Percentiles rank a stretch among this genome's conserved stretches.
Conservation (phyloP, 2,797 vertebrate species). For the Gymnoscopelus microlampas region DNA sequence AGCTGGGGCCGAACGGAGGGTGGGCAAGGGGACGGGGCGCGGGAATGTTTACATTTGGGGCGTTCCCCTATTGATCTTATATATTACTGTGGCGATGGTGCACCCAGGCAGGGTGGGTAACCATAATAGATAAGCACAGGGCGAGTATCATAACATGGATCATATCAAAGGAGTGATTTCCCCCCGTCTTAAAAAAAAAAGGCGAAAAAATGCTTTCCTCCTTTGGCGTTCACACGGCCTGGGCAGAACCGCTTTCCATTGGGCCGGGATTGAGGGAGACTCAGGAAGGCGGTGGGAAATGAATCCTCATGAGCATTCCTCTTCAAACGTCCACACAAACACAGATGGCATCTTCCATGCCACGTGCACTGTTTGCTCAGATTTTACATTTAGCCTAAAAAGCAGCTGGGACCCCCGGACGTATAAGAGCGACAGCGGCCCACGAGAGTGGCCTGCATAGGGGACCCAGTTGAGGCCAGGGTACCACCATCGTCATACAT, state of each 20-base stretch:
- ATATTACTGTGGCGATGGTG: conserved; percentile 53
- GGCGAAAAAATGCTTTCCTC: background rate
- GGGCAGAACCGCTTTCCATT: conserved; percentile 11
- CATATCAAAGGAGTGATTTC: conserved; percentile 55
- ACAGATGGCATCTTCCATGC: conserved; percentile 47
- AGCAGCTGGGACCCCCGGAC: conserved; percentile 18
- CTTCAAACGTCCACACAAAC: conserved; percentile 44
- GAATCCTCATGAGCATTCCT: conserved; percentile 20
- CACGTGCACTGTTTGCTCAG: conserved; percentile 34
- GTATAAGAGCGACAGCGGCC: conserved; percentile 26
- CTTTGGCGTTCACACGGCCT: conserved; percentile 15
- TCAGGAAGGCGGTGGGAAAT: conserved; percentile 54
- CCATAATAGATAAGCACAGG: conserved; percentile 67
- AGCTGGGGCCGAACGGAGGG: conserved; percentile 27
- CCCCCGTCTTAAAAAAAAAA: background rate
- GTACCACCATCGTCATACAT: conserved; percentile 28
- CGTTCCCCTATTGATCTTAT: conserved; percentile 75
- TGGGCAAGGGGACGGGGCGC: conserved; percentile 23
- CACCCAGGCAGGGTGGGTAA: conserved; percentile 59
- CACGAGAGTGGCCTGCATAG: conserved; percentile 37
- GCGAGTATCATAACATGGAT: conserved; percentile 55
- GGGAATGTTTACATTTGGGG: conserved; percentile 75
- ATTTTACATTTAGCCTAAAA: conserved; percentile 49
- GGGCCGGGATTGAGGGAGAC: conserved; percentile 27
- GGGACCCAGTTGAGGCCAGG: conserved; percentile 46